Percentiles rank a stretch among this genome's conserved stretches.
Evolutionary conservation across 2,888 invertebrate genomes (phyloP).

Genomic region (Spatulosminthurus flaviceps): DNA sequence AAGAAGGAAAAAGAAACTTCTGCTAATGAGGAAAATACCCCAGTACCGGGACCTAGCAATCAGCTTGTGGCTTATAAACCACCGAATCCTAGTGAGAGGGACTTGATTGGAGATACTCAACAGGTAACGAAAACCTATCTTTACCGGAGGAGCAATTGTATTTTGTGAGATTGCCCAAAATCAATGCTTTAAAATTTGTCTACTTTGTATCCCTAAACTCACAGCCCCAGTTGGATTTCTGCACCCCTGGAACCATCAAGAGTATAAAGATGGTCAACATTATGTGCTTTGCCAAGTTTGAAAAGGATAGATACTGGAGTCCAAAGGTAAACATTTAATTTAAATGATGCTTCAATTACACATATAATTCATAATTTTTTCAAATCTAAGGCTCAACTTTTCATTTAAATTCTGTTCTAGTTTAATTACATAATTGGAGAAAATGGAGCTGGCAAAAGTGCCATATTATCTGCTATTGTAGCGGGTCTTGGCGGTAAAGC

Average conservation of each 20-base stretch:
- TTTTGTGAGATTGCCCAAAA: too few relatives aligned
- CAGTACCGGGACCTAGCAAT: background rate
- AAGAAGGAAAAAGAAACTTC: too few relatives aligned
- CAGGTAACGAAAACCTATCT: too few relatives aligned
- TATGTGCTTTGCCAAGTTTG: conserved; percentile 32
- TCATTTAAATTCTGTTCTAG: conserved; percentile 25
- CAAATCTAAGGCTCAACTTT: too few relatives aligned
- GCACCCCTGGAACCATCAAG: conserved; percentile 33
- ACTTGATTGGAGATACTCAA: background rate
- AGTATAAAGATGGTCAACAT: conserved; percentile 33
- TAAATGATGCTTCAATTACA: background rate
- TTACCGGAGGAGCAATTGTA: too few relatives aligned
- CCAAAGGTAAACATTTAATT: conserved; percentile 16
- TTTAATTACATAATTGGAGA: conserved; percentile 49
- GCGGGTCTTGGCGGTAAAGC: conserved; percentile 48
- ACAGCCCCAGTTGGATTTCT: background rate
- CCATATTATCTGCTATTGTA: conserved; percentile 45
- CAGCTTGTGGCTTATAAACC: background rate
- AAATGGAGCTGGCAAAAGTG: conserved; percentile 50
- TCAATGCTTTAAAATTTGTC: too few relatives aligned
- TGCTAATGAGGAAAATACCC: background rate
- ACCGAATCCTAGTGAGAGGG: background rate
- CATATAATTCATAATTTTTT: background rate
- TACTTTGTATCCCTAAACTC: too few relatives aligned
- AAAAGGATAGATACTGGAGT: background rate